Percentiles rank a stretch among this genome's conserved stretches.
These are phyloP conservation scores for Chlamydotis undulata DNA, from an alignment of 2,113 vertebrate genomes.

Conservation along the genomic window DNA sequence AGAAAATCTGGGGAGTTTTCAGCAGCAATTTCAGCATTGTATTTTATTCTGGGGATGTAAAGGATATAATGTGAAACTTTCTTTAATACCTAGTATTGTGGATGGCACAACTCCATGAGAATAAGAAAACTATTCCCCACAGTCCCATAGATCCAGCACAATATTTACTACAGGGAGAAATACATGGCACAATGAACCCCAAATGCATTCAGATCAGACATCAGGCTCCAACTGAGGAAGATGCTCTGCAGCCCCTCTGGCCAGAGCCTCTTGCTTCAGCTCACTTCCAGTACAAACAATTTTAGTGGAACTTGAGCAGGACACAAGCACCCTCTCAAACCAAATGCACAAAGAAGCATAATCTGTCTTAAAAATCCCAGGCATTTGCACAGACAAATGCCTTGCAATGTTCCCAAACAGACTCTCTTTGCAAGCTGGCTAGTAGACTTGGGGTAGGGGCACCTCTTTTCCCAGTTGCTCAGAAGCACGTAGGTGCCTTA, in stretches of 20 bases:
- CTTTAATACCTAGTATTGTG: neutral
- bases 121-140: neutral
- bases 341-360: neutral
- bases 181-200: neutral
- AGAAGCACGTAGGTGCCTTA: neutral
- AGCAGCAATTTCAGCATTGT: neutral
- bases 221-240: neutral
- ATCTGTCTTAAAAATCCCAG: neutral
- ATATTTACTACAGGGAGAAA: neutral
- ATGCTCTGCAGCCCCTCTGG: neutral
- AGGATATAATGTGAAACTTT: neutral
- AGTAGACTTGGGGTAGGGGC: neutral
- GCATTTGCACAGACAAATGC: neutral
- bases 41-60: neutral
- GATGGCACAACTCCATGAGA: neutral
- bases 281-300: neutral
- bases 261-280: neutral
- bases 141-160: neutral
- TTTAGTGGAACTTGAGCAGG: neutral
- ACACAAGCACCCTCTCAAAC: neutral
- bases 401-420: neutral
- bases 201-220: neutral
- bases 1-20: constrained; percentile 7
- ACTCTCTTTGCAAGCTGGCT: neutral
- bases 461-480: neutral